Percentiles rank a stretch among this genome's conserved stretches.
phyloP scores from a whole-genome alignment of 2,797 vertebrate species.

The Esox lucius region DNA sequence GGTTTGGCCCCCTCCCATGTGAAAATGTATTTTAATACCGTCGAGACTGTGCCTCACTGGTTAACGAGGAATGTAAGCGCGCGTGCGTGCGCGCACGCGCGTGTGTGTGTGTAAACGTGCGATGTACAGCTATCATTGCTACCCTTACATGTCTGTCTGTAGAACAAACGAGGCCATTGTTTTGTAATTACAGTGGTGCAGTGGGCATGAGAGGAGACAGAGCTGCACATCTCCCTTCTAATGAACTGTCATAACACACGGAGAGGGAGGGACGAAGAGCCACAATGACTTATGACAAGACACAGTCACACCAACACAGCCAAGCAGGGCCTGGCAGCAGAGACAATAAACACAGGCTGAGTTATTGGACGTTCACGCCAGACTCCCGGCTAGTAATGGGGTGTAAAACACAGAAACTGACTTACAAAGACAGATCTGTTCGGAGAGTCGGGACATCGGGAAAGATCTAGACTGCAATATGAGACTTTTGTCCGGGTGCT shows the following conservation, averaged over 20 bases:
- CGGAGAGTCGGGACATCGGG: not conserved
- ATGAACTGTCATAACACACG: conserved; percentile 76
- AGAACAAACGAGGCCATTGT: conserved; percentile 76
- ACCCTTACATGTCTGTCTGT: conserved; percentile 40
- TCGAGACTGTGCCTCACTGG: conserved; percentile 57
- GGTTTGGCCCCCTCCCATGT: conserved; percentile 65
- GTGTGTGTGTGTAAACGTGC: not conserved
- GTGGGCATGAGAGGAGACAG: conserved; percentile 71
- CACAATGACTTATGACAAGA: conserved; percentile 73
- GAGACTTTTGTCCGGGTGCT: too few species aligned
- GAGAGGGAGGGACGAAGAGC: conserved; percentile 69
- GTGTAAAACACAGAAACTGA: conserved; percentile 25
- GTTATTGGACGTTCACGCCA: conserved; percentile 5
- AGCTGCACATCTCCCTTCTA: conserved; percentile 70
- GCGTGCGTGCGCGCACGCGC: not conserved
- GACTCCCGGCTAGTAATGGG: conserved; percentile 24
- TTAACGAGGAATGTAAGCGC: conserved; percentile 34
- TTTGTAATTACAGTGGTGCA: conserved; percentile 77
- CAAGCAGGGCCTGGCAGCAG: conserved; percentile 1
- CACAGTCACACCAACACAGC: conserved; percentile 54
- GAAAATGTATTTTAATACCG: conserved; percentile 72
- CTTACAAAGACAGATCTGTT: not conserved
- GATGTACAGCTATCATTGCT: conserved; percentile 60
- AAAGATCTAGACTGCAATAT: too few species aligned
- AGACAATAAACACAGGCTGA: not conserved